These are phyloP conservation scores for Ramazzottius varieornatus DNA, from an alignment of 2,888 invertebrate species.

Conservation along the genomic window DNA sequence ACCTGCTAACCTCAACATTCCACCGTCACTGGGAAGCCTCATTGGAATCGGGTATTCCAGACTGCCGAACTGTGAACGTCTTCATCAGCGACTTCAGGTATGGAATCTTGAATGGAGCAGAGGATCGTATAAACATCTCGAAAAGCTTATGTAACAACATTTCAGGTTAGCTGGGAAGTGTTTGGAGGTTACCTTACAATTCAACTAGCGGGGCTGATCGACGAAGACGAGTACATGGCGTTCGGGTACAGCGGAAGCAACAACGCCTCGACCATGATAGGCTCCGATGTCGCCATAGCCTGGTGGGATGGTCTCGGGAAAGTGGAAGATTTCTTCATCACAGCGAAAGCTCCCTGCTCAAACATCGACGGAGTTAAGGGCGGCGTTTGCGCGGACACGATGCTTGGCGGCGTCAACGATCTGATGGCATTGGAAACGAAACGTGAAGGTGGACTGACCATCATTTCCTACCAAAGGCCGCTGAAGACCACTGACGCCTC, in stretches of 20 bases:
- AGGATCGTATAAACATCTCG: too few species aligned
- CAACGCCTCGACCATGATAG: conserved; percentile 34
- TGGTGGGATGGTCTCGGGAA: conserved; percentile 43
- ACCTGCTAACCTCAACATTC: conserved; percentile 61
- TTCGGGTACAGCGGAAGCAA: conserved; percentile 54
- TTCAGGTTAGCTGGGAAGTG: conserved; percentile 62
- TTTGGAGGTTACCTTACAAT: conserved; percentile 45
- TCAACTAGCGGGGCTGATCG: conserved; percentile 45
- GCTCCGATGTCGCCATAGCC: conserved; percentile 56
- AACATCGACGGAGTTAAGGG: conserved; percentile 56
- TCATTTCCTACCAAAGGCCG: conserved; percentile 46
- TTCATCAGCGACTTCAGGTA: conserved; percentile 55
- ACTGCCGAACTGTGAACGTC: conserved; percentile 54
- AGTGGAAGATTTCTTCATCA: conserved; percentile 59
- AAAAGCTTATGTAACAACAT: too few species aligned
- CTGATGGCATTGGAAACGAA: conserved; percentile 48
- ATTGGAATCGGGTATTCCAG: conserved; percentile 18
- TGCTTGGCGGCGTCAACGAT: conserved; percentile 51
- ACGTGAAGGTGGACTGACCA: conserved; percentile 45
- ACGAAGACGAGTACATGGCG: conserved; percentile 57
- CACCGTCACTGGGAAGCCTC: conserved; percentile 45
- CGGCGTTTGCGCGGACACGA: conserved; percentile 57
- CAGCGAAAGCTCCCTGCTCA: conserved; percentile 50
- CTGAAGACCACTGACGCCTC: conserved; percentile 23
- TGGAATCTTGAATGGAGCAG: too few species aligned